Base-by-base conservation (phyloP, 2,113 vertebrate genomes). In the Cinclus mexicanus region DNA sequence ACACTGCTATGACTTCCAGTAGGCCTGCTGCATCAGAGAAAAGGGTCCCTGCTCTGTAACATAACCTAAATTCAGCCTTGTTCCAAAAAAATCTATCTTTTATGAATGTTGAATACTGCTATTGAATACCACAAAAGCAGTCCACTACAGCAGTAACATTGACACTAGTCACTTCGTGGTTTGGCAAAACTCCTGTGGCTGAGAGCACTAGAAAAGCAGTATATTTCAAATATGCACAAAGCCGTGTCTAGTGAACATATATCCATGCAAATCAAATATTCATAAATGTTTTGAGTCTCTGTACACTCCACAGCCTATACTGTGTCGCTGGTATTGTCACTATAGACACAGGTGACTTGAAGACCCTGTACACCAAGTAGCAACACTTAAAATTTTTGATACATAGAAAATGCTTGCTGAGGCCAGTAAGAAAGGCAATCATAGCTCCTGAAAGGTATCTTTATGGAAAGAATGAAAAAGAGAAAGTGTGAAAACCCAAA, bases 11-110 rank as follows among this genome's bases (percentile, higher is more conserved):
- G 29, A 28, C 56, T 87, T 76, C 37, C 3, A 4, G 37, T 26
- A 31, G 49, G 33, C 28, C 46, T 14, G n/a, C 4, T 19, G 20
- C 26, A 25, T 22, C 23, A 68, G 89, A 69, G n/a, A 33, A 80
- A 68, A 80, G 35, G 9, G 15, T 53, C 25, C 47, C 5, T n/a
- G 2, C 10, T 33, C 25, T 61, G 18, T 17, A 74, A 60, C 39
- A n/a, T 23, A 72, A 79, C 10, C 12, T 35, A 55, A 79, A 2
- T 72, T 85, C 57, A 72, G 4, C 18, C 24, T 42, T 42, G 12
- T 61, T 67, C 24, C 59, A 70, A 97, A 97, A n/a, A 81, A 86
- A 74, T 96, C 5, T 91, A 80, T 59, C 20, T 44, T 52, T 83
- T 67, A 85, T 78, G 24, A 85, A 77, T 37, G 22, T 37, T 50